Evolutionary conservation across 2,113 vertebrate genomes (phyloP).

Genomic region (Xyrauchen texanus): DNA sequence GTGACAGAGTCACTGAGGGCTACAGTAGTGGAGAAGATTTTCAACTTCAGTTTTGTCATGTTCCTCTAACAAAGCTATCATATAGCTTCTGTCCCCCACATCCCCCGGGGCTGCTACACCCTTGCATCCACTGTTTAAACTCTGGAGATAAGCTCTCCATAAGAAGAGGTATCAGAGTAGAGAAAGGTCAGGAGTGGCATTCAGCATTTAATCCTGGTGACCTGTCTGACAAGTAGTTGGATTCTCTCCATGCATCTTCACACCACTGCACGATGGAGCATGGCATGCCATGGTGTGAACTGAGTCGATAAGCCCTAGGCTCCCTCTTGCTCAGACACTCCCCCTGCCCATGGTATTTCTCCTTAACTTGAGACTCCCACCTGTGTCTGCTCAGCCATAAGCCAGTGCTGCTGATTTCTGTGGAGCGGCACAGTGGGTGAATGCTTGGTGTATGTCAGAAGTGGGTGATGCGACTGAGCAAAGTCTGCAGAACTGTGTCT

Average conservation of each 20-base stretch:
- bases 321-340: background rate
- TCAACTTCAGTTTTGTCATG: too few relatives aligned
- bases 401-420: background rate
- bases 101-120: too few relatives aligned
- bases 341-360: background rate
- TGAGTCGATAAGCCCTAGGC: slow-evolving; percentile 31
- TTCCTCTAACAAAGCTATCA: too few relatives aligned
- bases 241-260: slow-evolving; percentile 42
- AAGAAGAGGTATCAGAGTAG: slow-evolving; percentile 43
- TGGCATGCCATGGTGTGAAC: slow-evolving; percentile 1
- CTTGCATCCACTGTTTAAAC: slow-evolving; percentile 39
- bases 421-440: background rate
- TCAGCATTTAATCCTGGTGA: slow-evolving; percentile 55
- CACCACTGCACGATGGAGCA: slow-evolving; percentile 48
- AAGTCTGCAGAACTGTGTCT: too few relatives aligned
- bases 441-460: too few relatives aligned
- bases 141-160: slow-evolving; percentile 61
- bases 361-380: background rate
- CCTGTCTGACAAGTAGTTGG: slow-evolving; percentile 44
- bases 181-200: background rate
- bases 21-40: too few relatives aligned
- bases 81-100: too few relatives aligned
- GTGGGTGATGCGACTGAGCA: too few relatives aligned
- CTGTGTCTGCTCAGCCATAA: background rate
- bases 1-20: too few relatives aligned